phyloP scores from a whole-genome alignment of 2,797 vertebrate genomes.

The Staurois parvus region DNA sequence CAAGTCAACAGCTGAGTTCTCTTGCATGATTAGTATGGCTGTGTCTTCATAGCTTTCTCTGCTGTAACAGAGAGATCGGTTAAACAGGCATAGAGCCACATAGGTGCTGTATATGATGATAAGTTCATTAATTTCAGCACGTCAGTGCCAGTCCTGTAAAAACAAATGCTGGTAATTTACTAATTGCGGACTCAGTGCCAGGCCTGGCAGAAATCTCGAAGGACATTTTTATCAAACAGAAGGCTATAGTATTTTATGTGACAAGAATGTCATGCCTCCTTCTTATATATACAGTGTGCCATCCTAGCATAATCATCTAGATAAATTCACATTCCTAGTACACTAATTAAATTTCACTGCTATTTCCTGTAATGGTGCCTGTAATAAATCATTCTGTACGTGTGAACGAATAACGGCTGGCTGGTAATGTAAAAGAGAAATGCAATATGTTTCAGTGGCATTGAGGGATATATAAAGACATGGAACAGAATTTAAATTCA shows the following conservation, averaged over 20 bases:
- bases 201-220: not conserved
- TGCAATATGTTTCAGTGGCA: not conserved
- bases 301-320: not conserved
- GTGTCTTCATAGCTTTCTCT: not conserved
- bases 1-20: not conserved
- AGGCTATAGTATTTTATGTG: not conserved
- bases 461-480: not conserved
- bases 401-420: not conserved
- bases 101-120: not conserved
- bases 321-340: not conserved
- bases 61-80: not conserved
- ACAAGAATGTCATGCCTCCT: not conserved
- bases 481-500: not conserved
- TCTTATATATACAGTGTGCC: not conserved
- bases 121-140: not conserved
- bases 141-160: not conserved
- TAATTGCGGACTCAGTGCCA: not conserved
- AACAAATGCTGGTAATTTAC: not conserved
- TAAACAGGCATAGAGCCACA: not conserved
- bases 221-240: not conserved
- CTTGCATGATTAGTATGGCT: not conserved
- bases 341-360: not conserved
- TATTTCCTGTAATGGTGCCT: not conserved
- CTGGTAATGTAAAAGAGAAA: not conserved
- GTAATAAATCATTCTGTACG: conserved; percentile 3